These are phyloP conservation scores for Elysia chlorotica DNA, from an alignment of 1,140 invertebrate genomes.

Conservation along the genomic window DNA sequence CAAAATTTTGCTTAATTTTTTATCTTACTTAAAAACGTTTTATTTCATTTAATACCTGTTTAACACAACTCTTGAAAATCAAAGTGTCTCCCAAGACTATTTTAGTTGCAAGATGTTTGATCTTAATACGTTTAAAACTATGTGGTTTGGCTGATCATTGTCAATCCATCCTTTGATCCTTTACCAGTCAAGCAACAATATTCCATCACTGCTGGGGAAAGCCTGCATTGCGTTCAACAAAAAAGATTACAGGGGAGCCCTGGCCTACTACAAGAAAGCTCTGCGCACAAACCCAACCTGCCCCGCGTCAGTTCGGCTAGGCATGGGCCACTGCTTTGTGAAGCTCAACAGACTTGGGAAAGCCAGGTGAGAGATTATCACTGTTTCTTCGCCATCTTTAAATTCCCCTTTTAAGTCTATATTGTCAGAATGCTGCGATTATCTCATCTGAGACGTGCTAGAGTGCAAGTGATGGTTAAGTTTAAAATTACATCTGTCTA, in stretches of 20 bases:
- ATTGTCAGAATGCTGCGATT: no score
- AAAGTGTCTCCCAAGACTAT: background rate
- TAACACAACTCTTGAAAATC: background rate
- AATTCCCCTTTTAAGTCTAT: no score
- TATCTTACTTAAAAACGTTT: background rate
- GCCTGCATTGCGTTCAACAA: constrained; percentile 85
- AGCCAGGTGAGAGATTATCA: constrained; percentile 74
- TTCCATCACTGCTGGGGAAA: constrained; percentile 92
- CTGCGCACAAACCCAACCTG: constrained; percentile 94
- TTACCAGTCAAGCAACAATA: constrained; percentile 87
- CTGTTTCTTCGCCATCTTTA: no score
- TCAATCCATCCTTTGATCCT: no score
- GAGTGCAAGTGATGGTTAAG: no score
- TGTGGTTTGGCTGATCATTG: no score
- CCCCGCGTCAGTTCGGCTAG: constrained; percentile 91
- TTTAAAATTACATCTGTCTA: no score
- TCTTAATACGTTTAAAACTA: no score
- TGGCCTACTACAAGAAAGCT: constrained; percentile 98
- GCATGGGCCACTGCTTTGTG: constrained; percentile 98
- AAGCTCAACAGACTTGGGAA: constrained; percentile 96
- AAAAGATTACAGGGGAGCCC: constrained; percentile 83
- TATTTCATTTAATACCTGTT: no score
- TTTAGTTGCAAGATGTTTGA: background rate
- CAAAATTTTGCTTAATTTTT: background rate
- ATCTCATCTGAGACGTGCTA: no score